Percentiles rank a stretch among this genome's conserved stretches.
phyloP scores from a whole-genome alignment of 2,113 vertebrate species.

The Scatophagus argus region DNA sequence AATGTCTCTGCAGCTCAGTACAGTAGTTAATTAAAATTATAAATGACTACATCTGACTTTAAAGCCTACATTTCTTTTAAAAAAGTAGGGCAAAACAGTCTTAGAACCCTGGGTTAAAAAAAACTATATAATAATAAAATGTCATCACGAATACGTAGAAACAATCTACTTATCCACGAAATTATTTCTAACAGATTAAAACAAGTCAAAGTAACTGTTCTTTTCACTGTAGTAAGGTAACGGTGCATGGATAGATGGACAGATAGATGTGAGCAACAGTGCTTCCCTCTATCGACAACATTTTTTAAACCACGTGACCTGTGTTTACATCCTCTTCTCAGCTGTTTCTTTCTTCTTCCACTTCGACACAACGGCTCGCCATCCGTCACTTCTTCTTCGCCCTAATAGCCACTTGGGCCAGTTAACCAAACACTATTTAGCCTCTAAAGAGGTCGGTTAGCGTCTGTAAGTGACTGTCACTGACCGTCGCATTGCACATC shows the following conservation, averaged over 20 bases:
- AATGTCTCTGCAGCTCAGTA: not conserved
- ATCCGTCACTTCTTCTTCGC: slow-evolving; percentile 5
- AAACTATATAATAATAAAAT: not conserved
- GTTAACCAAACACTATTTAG: not conserved
- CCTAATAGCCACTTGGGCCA: not conserved
- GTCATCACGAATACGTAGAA: not conserved
- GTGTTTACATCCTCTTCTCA: slow-evolving; percentile 83
- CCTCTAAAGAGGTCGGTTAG: not conserved
- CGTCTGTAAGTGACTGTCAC: slow-evolving; percentile 18
- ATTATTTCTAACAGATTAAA: no score
- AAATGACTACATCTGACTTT: not conserved
- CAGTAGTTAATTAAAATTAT: not conserved
- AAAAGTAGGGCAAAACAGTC: not conserved
- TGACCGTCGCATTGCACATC: slow-evolving; percentile 51
- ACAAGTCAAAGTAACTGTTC: not conserved
- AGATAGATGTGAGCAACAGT: slow-evolving; percentile 43
- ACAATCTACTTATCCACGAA: no score
- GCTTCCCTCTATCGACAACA: slow-evolving; percentile 57
- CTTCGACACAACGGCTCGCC: slow-evolving; percentile 41
- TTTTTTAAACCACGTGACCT: slow-evolving; percentile 74
- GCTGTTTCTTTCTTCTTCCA: slow-evolving; percentile 74
- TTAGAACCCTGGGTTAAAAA: not conserved
- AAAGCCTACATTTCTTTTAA: not conserved
- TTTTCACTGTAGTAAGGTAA: no score
- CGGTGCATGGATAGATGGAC: not conserved